Evolutionary conservation across 1,140 invertebrate species (phyloP).

Genomic region (Octopus sinensis): DNA sequence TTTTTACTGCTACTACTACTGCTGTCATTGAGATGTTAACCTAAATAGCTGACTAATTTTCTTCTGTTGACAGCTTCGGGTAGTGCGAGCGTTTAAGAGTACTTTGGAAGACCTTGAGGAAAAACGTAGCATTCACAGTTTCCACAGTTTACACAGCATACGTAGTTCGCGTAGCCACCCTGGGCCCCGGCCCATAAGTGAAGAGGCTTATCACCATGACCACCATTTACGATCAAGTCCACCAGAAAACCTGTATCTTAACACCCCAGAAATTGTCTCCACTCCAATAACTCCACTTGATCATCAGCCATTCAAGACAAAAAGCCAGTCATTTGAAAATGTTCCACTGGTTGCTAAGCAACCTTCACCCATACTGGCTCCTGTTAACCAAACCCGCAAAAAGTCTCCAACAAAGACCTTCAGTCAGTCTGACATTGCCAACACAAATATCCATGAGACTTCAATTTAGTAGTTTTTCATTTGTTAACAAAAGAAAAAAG

Average conservation of each 20-base stretch:
- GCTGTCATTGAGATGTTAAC: constrained; percentile 13
- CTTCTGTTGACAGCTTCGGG: constrained; percentile 82
- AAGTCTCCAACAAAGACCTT: constrained; percentile 43
- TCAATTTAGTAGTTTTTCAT: constrained; percentile 33
- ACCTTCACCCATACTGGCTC: constrained; percentile 38
- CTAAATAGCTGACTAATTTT: constrained; percentile 22
- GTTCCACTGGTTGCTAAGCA: constrained; percentile 49
- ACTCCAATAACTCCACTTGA: constrained; percentile 24
- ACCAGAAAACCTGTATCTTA: constrained; percentile 14
- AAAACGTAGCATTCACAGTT: constrained; percentile 90
- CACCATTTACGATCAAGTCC: constrained; percentile 14
- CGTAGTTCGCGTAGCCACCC: constrained; percentile 81
- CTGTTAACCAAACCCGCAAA: constrained; percentile 38
- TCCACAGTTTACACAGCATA: constrained; percentile 91
- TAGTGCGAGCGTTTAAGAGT: constrained; percentile 99
- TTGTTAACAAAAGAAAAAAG: background rate
- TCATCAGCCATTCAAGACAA: constrained; percentile 34
- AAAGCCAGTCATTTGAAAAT: constrained; percentile 51
- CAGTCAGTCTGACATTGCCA: constrained; percentile 37
- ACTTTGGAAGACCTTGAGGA: constrained; percentile 99
- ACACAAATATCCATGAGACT: constrained; percentile 42
- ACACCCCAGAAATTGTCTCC: constrained; percentile 14
- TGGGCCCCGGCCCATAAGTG: constrained; percentile 72
- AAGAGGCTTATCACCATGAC: constrained; percentile 51
- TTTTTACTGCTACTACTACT: constrained; percentile 1